Percentiles rank a stretch among this genome's conserved stretches.
Conservation (phyloP, 2,888 invertebrate species). For the Oligia fasciuncula region DNA sequence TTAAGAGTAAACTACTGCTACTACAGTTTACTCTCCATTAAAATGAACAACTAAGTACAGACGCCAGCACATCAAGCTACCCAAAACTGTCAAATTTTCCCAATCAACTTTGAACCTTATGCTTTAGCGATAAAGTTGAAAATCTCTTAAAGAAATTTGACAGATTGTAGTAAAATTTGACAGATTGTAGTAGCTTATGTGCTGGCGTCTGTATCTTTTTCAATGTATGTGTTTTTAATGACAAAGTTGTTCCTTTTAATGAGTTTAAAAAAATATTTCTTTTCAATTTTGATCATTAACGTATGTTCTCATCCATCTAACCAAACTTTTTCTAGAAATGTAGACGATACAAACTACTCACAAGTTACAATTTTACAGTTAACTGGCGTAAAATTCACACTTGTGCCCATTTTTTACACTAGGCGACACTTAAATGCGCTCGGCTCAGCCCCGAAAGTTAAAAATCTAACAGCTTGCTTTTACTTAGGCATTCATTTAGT, state of each 20-base stretch:
- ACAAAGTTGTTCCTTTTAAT: conserved; percentile 1
- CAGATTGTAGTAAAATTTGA: no score
- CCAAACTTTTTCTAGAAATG: not conserved
- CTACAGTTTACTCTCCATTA: not conserved
- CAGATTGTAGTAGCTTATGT: no score
- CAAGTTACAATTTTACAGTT: conserved; percentile 8
- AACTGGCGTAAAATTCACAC: not conserved
- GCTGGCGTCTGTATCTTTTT: not conserved
- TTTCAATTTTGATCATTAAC: not conserved
- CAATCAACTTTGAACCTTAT: no score
- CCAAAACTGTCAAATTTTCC: no score
- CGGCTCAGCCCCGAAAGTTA: not conserved
- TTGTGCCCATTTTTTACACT: not conserved
- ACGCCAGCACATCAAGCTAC: no score
- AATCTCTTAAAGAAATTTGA: no score
- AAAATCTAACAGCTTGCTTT: not conserved
- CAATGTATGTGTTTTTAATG: not conserved
- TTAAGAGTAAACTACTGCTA: not conserved
- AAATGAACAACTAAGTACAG: conserved; percentile 9
- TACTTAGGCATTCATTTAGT: not conserved
- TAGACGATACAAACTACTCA: not conserved
- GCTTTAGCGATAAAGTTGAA: no score
- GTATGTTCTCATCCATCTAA: not conserved
- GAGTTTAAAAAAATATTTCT: not conserved
- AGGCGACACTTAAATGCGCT: not conserved